Evolutionary conservation across 2,797 vertebrate species (phyloP).

Genomic region (Propithecus deckenii): DNA sequence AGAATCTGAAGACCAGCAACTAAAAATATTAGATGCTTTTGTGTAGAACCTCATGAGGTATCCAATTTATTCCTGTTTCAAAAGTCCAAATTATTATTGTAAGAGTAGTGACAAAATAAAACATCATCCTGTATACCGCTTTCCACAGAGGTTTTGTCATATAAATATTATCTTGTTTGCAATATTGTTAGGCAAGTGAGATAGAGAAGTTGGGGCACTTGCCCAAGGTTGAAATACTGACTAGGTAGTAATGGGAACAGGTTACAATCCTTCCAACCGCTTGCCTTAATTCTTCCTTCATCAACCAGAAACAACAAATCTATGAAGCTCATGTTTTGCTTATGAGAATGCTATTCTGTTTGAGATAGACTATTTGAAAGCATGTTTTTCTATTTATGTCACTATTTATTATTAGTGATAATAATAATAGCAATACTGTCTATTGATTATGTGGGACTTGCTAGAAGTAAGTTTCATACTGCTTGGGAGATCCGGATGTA

Average conservation of each 20-base stretch:
- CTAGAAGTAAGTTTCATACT: slow-evolving; percentile 31
- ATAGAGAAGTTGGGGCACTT: neutral
- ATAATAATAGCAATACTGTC: neutral
- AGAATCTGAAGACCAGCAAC: neutral
- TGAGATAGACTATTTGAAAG: neutral
- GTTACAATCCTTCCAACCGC: neutral
- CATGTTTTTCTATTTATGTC: slow-evolving; percentile 8
- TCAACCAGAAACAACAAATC: neutral
- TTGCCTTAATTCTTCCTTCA: neutral
- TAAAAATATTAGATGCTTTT: neutral
- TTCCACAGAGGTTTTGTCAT: neutral
- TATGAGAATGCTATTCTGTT: neutral
- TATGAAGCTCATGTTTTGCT: neutral
- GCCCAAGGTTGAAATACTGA: neutral
- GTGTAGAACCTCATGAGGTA: neutral
- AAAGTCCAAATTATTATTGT: neutral
- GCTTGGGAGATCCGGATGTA: neutral
- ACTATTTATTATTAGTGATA: slow-evolving; percentile 17
- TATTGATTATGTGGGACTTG: slow-evolving; percentile 17
- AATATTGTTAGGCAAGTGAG: neutral
- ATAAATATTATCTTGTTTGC: neutral
- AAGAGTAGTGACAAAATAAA: neutral
- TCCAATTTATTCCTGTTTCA: neutral
- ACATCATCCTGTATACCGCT: neutral
- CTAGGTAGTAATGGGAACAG: neutral